Conservation (phyloP, 2,113 vertebrate genomes). For the Silurus meridionalis region DNA sequence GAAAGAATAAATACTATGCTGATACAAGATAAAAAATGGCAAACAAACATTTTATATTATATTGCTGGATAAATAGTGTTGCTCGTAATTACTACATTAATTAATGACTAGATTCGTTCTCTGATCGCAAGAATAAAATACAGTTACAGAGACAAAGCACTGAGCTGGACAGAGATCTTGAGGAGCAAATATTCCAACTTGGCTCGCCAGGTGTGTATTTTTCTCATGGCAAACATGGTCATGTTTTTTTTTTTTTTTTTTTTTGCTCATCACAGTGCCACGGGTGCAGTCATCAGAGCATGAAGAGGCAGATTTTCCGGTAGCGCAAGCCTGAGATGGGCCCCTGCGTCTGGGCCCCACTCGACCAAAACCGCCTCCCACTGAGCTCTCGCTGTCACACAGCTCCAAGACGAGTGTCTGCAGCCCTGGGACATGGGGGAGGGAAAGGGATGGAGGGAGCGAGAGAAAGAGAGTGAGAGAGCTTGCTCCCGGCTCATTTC, state of each 20-base stretch:
- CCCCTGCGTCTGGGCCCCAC: conserved; percentile 77
- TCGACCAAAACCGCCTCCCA: conserved; percentile 77
- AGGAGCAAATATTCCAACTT: conserved; percentile 6
- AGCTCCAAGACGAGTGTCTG: conserved; percentile 74
- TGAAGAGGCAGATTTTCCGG: conserved; percentile 93
- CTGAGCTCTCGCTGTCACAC: conserved; percentile 77
- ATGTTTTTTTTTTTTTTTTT: too few relatives aligned
- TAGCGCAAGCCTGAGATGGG: conserved; percentile 89
- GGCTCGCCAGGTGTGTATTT: conserved; percentile 45
- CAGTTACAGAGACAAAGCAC: background rate
- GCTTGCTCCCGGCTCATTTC: conserved; percentile 76
- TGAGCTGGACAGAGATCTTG: background rate
- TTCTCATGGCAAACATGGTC: too few relatives aligned
- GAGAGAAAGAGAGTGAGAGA: conserved; percentile 56
- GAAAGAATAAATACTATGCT: background rate
- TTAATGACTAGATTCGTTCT: background rate
- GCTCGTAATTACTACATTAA: conserved; percentile 4
- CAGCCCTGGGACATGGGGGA: conserved; percentile 69
- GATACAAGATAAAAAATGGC: background rate
- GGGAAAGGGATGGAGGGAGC: conserved; percentile 52
- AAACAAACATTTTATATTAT: background rate
- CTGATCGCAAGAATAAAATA: background rate
- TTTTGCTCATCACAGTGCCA: conserved; percentile 64
- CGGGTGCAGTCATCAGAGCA: conserved; percentile 76
- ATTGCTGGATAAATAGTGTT: background rate